A percentile compares a stretch with the other conserved stretches of the same genome.
These are phyloP conservation scores for Siphonodentalium dalli DNA, from an alignment of 2,888 invertebrate genomes.

Conservation along the genomic window DNA sequence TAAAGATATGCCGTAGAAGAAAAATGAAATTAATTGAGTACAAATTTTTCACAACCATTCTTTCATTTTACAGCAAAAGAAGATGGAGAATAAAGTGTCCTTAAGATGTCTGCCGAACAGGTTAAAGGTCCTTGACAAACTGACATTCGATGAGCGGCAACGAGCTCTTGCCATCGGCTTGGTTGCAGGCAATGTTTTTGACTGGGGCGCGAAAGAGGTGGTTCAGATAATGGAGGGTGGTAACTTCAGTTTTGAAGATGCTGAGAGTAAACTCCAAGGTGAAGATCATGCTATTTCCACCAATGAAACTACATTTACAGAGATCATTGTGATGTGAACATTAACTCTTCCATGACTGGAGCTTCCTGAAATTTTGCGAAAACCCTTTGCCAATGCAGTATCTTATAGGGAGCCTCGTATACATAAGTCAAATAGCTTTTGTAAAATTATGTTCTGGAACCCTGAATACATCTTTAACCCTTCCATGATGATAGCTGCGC, in stretches of 20 bases:
- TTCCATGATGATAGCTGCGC: too few species aligned
- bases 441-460: too few species aligned
- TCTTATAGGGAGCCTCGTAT: too few species aligned
- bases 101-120: conserved; percentile 75
- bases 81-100: conserved; percentile 84
- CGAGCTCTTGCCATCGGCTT: conserved; percentile 70
- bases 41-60: too few species aligned
- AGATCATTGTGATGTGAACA: background rate
- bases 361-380: too few species aligned
- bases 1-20: too few species aligned
- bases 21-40: too few species aligned
- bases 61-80: conserved; percentile 84
- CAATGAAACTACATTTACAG: background rate
- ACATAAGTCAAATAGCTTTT: too few species aligned
- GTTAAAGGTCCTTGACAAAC: conserved; percentile 75
- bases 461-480: too few species aligned
- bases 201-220: conserved; percentile 95
- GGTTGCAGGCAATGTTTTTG: conserved; percentile 90
- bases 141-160: conserved; percentile 68
- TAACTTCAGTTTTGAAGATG: conserved; percentile 81
- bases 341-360: too few species aligned
- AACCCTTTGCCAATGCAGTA: too few species aligned
- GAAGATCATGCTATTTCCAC: conserved; percentile 27
- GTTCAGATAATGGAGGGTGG: conserved; percentile 79
- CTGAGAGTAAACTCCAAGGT: conserved; percentile 81